A percentile compares a stretch with the other conserved stretches of the same genome.
Evolutionary conservation across 2,113 vertebrate species (phyloP).

Genomic region (Psilopogon haemacephalus): DNA sequence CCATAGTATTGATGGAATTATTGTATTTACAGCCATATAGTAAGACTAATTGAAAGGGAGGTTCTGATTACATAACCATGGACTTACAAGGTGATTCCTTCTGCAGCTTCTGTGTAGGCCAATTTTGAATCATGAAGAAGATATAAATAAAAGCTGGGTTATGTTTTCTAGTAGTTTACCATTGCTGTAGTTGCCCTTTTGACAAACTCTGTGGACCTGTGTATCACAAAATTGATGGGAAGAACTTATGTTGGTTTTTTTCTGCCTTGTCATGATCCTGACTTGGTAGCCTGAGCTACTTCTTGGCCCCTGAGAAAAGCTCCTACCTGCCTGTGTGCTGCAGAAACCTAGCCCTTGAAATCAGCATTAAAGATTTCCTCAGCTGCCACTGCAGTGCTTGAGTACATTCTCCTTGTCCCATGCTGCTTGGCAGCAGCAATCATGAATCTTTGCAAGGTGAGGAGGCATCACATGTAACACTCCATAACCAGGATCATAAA

Average conservation of each 20-base stretch:
- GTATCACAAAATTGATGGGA: background rate
- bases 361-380: background rate
- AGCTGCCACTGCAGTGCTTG: background rate
- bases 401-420: background rate
- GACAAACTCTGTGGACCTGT: background rate
- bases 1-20: slow-evolving; percentile 52
- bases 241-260: accelerated
- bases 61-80: slow-evolving; percentile 20
- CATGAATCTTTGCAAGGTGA: background rate
- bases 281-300: background rate
- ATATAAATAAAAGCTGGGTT: background rate
- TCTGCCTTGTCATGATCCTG: background rate
- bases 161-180: background rate
- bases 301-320: background rate
- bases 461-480: background rate
- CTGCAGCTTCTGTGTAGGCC: background rate
- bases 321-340: background rate
- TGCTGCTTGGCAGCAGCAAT: slow-evolving; percentile 2
- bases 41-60: slow-evolving; percentile 33
- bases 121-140: background rate
- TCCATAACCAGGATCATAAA: background rate
- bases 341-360: background rate
- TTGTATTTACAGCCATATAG: slow-evolving; percentile 33
- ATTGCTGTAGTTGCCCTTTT: background rate
- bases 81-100: background rate